Evolutionary conservation across 1,140 invertebrate genomes (phyloP), one percentile per base, ranked within the genome.

Genomic region (Pomacea maculata): DNA sequence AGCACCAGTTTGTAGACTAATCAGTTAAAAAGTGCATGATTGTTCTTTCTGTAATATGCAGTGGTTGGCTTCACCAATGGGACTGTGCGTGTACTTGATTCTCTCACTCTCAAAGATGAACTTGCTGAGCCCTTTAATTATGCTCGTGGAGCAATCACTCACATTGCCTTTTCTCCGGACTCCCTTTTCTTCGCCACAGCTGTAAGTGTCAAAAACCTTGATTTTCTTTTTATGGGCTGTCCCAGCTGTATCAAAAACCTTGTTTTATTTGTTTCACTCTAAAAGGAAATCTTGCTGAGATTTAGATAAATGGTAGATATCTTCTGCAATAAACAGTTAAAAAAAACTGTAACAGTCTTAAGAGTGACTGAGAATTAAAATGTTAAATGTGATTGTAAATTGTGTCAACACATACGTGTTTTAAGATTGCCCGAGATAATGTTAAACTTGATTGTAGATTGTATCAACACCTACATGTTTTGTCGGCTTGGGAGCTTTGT

Each of bases 21-120:
- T 45, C 34, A 45, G 34, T 5, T 45, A 67, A 25, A 77, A 19
- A 67, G 64, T 19, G 1, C 21, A 34, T 5, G 52, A 74, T 21
- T 15, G 21, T 25, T 54, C 21, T 21, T 45, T 65, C 21, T 80
- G 55, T 68, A 68, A 73, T 70, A 78, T 90, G 29, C 85, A 91
- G 91, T 89, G 83, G 86, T 92, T 77, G 91, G 91, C n/a, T 91
- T 90, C 85, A 85, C 88, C 15, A 91, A 90, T 86, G 91, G 91
- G 9, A 67, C 83, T 21, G 83, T 92, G 21, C 80, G 85, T 73
- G 83, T 92, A 5, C 75, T 92, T 73, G 90, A 92, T 82, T 85
- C 90, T 34, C 86, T 92, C 11, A 90, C 89, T 12, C 79, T 92
- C 71, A 75, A 88, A 64, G 88, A 91, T 83, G 87, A 91, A 64